A percentile compares a stretch with the other conserved stretches of the same genome.
Evolutionary conservation across 1,140 invertebrate genomes (phyloP).

Genomic region (Leptinotarsa lineolata): DNA sequence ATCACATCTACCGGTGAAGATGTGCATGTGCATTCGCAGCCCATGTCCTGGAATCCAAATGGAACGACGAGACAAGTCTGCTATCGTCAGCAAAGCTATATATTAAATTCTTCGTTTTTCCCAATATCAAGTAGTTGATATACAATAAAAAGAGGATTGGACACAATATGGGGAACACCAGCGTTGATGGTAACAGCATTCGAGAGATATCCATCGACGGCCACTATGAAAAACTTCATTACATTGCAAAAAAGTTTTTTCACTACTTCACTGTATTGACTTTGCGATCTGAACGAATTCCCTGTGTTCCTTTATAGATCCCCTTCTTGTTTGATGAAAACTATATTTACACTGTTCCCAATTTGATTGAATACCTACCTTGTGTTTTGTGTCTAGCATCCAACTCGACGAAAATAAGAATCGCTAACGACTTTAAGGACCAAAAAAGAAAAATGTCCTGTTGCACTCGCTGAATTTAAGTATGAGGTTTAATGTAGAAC

Average conservation of each 20-base stretch:
- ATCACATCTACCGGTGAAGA: too few relatives aligned
- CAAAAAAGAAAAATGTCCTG: neutral
- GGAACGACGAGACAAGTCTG: too few relatives aligned
- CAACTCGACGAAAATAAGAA: conserved; percentile 20
- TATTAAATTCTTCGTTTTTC: too few relatives aligned
- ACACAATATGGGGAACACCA: too few relatives aligned
- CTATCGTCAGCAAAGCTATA: too few relatives aligned
- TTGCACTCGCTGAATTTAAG: neutral
- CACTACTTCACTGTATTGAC: conserved; percentile 6
- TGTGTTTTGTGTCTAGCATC: conserved; percentile 16
- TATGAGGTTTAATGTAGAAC: neutral
- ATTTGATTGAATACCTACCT: conserved; percentile 32
- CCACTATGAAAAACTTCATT: too few relatives aligned
- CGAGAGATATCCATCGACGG: too few relatives aligned
- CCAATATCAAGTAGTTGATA: too few relatives aligned
- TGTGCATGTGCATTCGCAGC: too few relatives aligned
- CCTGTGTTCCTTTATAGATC: conserved; percentile 31
- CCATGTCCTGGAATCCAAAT: too few relatives aligned
- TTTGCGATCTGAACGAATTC: conserved; percentile 29
- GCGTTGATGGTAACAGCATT: too few relatives aligned
- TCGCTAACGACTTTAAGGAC: conserved; percentile 8
- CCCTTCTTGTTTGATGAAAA: conserved; percentile 35
- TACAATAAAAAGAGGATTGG: too few relatives aligned
- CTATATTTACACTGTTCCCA: conserved; percentile 33
- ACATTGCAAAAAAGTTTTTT: neutral